phyloP scores from a whole-genome alignment of 2,888 invertebrate genomes.

The Chaetogeoica ovagalla region DNA sequence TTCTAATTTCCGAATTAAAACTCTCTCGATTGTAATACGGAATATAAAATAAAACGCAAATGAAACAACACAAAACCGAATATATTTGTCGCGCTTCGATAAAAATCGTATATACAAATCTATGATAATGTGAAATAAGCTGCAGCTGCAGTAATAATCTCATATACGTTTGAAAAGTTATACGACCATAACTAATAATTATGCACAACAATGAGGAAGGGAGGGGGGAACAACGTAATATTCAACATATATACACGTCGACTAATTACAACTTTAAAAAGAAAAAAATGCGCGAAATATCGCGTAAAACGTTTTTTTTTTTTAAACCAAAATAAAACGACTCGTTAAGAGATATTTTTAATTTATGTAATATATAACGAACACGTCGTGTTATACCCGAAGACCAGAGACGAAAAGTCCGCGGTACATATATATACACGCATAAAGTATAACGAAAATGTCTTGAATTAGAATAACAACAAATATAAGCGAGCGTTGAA shows the following conservation, averaged over 20 bases:
- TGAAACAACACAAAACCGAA: neutral
- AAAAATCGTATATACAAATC: constrained; percentile 1
- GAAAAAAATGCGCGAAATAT: neutral
- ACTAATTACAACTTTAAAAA: constrained; percentile 7
- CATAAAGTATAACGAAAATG: no score
- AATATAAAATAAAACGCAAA: neutral
- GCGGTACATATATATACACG: no score
- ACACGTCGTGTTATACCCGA: no score
- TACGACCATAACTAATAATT: constrained; percentile 7
- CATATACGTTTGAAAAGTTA: neutral
- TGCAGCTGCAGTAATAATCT: neutral
- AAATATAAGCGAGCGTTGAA: no score
- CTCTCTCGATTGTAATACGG: neutral
- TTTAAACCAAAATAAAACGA: neutral
- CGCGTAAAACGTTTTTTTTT: constrained; percentile 11
- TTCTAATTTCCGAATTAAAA: constrained; percentile 3
- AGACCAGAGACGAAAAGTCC: no score
- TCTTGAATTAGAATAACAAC: no score
- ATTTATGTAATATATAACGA: neutral
- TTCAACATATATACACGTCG: neutral
- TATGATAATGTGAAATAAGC: neutral
- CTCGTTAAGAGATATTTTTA: neutral
- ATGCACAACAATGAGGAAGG: neutral
- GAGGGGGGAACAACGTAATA: neutral
- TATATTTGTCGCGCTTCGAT: constrained; percentile 16